phyloP scores from a whole-genome alignment of 2,888 invertebrate genomes.

The Scaptomyza flava region DNA sequence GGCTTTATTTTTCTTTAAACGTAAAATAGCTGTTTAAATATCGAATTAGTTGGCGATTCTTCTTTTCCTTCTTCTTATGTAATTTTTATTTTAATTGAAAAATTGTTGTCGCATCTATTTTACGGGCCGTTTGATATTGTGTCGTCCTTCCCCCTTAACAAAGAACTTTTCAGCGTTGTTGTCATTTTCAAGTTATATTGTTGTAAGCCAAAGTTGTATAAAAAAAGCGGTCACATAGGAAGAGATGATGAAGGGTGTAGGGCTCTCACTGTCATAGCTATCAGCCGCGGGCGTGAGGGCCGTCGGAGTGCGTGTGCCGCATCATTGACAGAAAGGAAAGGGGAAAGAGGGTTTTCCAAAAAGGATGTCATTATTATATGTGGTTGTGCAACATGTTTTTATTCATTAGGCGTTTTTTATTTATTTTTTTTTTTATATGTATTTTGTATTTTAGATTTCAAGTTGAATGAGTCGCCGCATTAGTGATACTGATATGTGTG shows the following conservation, averaged over 20 bases:
- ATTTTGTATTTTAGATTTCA: constrained; percentile 33
- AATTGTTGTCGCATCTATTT: too few species aligned
- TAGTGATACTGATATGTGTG: constrained; percentile 56
- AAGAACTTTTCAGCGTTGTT: constrained; percentile 50
- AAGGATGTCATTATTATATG: constrained; percentile 79
- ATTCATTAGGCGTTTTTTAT: constrained; percentile 53
- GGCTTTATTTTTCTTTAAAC: neutral
- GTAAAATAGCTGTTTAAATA: constrained; percentile 61
- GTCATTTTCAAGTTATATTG: constrained; percentile 76
- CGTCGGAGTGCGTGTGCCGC: constrained; percentile 34
- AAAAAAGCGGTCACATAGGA: constrained; percentile 26
- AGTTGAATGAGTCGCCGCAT: constrained; percentile 52
- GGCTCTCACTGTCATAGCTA: constrained; percentile 38
- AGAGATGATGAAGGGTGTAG: constrained; percentile 12
- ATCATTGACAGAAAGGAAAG: constrained; percentile 3
- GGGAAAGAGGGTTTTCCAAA: constrained; percentile 39
- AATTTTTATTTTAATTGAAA: constrained; percentile 19
- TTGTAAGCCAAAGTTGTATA: constrained; percentile 36
- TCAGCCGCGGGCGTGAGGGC: constrained; percentile 59
- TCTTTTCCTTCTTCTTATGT: constrained; percentile 33
- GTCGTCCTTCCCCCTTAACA: too few species aligned
- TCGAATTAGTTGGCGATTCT: constrained; percentile 67
- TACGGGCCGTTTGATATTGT: too few species aligned
- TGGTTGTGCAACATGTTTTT: constrained; percentile 78
- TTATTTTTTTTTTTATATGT: constrained; percentile 19